Percentiles rank a stretch among this genome's conserved stretches.
These are phyloP conservation scores for Oreochromis mossambicus DNA, from an alignment of 2,797 vertebrate species.

Conservation along the genomic window DNA sequence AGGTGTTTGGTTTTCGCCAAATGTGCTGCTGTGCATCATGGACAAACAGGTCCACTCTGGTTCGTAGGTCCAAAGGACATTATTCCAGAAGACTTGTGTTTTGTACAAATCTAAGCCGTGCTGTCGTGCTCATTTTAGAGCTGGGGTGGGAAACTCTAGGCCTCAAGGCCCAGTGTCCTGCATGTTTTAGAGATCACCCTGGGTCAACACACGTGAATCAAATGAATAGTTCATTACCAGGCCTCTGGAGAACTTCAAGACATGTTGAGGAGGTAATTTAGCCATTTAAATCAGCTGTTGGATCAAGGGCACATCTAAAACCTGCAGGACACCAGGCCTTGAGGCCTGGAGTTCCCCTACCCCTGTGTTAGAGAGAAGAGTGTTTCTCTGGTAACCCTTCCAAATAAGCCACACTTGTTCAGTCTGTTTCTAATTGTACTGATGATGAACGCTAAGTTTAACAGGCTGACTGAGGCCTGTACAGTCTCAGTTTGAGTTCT, in stretches of 20 bases:
- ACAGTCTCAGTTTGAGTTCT: background rate
- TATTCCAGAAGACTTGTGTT: background rate
- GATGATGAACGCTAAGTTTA: background rate
- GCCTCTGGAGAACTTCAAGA: background rate
- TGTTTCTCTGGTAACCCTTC: background rate
- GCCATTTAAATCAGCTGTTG: background rate
- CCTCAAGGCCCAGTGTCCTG: background rate
- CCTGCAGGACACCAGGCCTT: background rate
- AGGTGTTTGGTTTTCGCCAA: background rate
- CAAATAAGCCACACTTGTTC: background rate
- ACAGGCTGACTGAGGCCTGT: background rate
- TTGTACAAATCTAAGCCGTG: background rate
- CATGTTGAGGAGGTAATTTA: background rate
- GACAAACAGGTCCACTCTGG: background rate
- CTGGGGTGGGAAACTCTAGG: background rate
- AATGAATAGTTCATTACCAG: background rate
- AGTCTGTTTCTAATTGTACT: background rate
- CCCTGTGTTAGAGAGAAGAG: background rate
- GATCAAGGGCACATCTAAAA: background rate
- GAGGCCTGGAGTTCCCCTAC: background rate
- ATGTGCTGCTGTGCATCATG: background rate
- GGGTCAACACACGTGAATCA: background rate
- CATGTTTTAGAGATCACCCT: background rate
- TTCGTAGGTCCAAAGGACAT: background rate
- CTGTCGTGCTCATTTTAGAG: background rate